Conservation (phyloP, 2,797 vertebrate species). For the Ptychadena robeensis region DNA sequence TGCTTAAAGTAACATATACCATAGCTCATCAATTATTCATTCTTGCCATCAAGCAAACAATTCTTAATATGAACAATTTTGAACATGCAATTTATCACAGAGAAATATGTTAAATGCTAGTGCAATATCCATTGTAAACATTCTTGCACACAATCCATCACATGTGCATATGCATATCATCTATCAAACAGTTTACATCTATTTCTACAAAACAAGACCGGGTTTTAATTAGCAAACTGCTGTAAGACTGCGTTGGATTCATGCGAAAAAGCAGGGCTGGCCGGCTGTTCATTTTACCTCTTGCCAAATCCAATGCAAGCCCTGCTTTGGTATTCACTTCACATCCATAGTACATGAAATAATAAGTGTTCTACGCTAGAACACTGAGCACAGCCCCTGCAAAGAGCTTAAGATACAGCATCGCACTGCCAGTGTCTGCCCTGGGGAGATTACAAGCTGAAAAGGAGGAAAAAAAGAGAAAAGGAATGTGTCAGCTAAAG, state of each 20-base stretch:
- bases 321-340: slow-evolving; percentile 58
- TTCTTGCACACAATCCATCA: slow-evolving; percentile 29
- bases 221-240: slow-evolving; percentile 52
- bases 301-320: slow-evolving; percentile 56
- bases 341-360: slow-evolving; percentile 60
- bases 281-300: slow-evolving; percentile 51
- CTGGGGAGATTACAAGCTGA: slow-evolving; percentile 58
- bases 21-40: slow-evolving; percentile 1
- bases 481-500: slow-evolving; percentile 57
- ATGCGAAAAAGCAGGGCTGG: slow-evolving; percentile 28
- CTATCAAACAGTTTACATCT: slow-evolving; percentile 33
- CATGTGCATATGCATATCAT: slow-evolving; percentile 27
- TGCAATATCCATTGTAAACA: slow-evolving; percentile 24
- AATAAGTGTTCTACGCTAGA: slow-evolving; percentile 61
- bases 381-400: slow-evolving; percentile 59
- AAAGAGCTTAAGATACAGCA: slow-evolving; percentile 61
- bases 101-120: slow-evolving; percentile 8
- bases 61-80: slow-evolving; percentile 21
- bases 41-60: slow-evolving; percentile 18
- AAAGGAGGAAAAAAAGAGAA: slow-evolving; percentile 38
- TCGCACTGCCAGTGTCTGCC: slow-evolving; percentile 58
- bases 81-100: slow-evolving; percentile 31
- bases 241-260: slow-evolving; percentile 40
- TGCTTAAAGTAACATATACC: background rate
- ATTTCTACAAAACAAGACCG: slow-evolving; percentile 30